These are phyloP conservation scores for Argentina silus DNA, from an alignment of 2,797 vertebrate species.

Conservation along the genomic window DNA sequence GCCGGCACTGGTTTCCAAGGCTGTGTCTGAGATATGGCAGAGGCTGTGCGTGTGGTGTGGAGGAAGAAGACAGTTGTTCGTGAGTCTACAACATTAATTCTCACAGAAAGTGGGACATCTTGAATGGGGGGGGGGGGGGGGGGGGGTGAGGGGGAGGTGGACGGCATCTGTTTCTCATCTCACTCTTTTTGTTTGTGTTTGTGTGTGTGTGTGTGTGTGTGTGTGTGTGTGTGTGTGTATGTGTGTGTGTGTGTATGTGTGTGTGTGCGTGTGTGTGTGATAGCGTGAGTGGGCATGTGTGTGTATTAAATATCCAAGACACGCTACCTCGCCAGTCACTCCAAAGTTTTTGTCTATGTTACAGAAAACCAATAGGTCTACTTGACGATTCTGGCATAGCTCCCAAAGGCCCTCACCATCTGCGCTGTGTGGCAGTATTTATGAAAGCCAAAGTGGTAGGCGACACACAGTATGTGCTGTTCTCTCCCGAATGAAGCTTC, in stretches of 20 bases:
- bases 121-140: constrained; percentile 37
- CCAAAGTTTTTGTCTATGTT: constrained; percentile 45
- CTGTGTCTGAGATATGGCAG: neutral
- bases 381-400: constrained; percentile 52
- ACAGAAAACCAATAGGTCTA: constrained; percentile 65
- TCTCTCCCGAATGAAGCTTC: constrained; percentile 50
- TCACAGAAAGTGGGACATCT: constrained; percentile 49
- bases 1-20: no score
- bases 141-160: constrained; percentile 20
- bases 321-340: constrained; percentile 33
- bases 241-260: constrained; percentile 13
- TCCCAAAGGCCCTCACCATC: constrained; percentile 58
- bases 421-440: constrained; percentile 57
- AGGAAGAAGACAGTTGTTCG: neutral
- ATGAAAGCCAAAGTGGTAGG: constrained; percentile 65
- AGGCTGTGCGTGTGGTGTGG: neutral
- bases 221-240: neutral
- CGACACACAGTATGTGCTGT: constrained; percentile 56
- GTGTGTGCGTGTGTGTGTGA: constrained; percentile 12
- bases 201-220: neutral
- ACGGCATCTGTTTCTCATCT: constrained; percentile 49
- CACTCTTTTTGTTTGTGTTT: neutral
- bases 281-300: constrained; percentile 20
- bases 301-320: constrained; percentile 15
- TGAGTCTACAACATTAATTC: neutral